A percentile compares a stretch with the other conserved stretches of the same genome.
These are phyloP conservation scores for Heloderma charlesbogerti DNA, from an alignment of 2,113 vertebrate genomes.

Conservation along the genomic window DNA sequence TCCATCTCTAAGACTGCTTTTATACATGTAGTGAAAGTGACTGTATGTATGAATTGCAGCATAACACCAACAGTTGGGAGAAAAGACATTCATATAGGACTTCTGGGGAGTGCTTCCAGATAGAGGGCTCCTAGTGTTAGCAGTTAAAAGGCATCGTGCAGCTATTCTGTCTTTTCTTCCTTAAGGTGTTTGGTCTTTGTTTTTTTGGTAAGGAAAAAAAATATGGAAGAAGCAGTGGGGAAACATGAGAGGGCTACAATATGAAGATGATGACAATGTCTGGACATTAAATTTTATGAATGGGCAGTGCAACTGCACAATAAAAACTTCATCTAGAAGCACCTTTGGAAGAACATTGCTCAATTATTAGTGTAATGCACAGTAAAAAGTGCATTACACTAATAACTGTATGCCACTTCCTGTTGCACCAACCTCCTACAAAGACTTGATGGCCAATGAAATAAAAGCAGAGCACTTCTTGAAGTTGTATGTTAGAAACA, in stretches of 20 bases:
- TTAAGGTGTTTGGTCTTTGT: too few species aligned
- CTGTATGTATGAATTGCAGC: neutral
- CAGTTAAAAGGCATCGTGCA: too few species aligned
- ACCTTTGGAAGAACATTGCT: neutral
- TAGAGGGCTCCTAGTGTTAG: too few species aligned
- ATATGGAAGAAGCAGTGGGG: too few species aligned
- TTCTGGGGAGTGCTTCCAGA: neutral
- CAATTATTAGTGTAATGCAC: too few species aligned
- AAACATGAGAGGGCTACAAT: too few species aligned
- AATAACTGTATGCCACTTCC: neutral
- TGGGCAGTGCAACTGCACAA: too few species aligned
- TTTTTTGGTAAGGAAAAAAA: too few species aligned
- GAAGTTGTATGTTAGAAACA: neutral
- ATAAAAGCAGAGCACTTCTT: neutral
- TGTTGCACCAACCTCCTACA: neutral
- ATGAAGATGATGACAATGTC: too few species aligned
- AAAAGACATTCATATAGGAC: neutral
- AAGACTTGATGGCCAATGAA: neutral
- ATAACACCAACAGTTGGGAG: neutral
- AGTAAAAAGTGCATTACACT: neutral
- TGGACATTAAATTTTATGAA: too few species aligned
- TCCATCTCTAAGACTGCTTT: neutral
- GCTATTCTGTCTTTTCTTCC: too few species aligned
- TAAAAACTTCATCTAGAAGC: too few species aligned
- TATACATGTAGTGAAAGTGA: neutral